Base-by-base conservation (phyloP, 2,113 vertebrate genomes). In the Bos javanicus region DNA sequence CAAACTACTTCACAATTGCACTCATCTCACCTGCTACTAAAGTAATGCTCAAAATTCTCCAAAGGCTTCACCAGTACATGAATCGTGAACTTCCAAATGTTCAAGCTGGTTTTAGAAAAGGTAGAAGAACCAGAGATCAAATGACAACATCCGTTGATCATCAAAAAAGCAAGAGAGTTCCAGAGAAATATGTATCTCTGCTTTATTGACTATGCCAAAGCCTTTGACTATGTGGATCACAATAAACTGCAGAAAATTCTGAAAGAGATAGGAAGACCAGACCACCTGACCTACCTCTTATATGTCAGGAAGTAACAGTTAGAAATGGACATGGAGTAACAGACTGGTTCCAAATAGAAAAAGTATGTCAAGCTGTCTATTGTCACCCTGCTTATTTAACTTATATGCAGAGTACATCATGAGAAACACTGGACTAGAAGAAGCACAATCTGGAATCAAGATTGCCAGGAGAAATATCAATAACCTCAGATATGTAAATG, bases 371-470 rank as follows among this genome's bases (percentile, higher is more conserved):
- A 21, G 19, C 67, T 71, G 5, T 71, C 36, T 71, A 71, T 39
- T 71, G 67, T 39, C 2, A 39, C 10, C 19, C 19, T 71, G 67
- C 10, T 39, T 39, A 36, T 71, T 71, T 71, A 71, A 71, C 5
- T 71, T 71, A 39, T 71, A 21, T 71, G 19, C n/a, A 6, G 19
- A 23, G 2, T 23, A 71, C 67, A 23, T 71, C 19, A 71, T 39
- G 67, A 71, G 67, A 39, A 23, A 23, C 0, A 0, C 67, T 71
- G n/a, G 19, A 10, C n/a, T 39, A 2, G n/a, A 23, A 6, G n/a
- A 71, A 39, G 19, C 0, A 1, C 67, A 39, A 71, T 19, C n/a
- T 71, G n/a, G 9, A 12, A 39, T 23, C 19, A 71, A 39, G 19
- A 71, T 12, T 23, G 5, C 19, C 19, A 23, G 19, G 19, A 39